Evolutionary conservation across 2,888 invertebrate genomes (phyloP), one percentile per base, ranked within the genome.

Genomic region (Oeneis ivallda): DNA sequence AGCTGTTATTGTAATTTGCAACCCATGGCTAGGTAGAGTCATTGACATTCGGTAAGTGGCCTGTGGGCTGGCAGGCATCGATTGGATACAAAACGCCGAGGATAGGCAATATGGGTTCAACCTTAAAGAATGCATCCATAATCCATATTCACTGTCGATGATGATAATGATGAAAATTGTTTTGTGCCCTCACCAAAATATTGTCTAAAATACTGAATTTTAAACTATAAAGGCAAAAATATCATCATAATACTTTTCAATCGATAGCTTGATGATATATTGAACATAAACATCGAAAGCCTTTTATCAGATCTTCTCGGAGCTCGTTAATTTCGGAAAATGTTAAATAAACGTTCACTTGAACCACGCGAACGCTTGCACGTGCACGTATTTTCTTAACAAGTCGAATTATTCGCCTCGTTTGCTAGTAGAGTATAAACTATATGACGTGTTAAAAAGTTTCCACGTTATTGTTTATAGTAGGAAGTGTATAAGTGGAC

Each of bases 391-490:
- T 90, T 87, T 89, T 88, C 84, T 86, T 83, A 88, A 84, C 85
- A 84, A 82, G 80, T 84, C 82, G 83, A 88, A 88, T 89, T 84
- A 89, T 90, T 90, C 86, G 89, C 85, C 76, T 82, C 84, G 80
- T 78, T 80, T 77, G 79, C 79, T 78, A 69, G 69, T 71, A 73
- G 71, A 71, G 70, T 75, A 73, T 75, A 77, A 76, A 78, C 74
- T 79, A 79, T 82, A 86, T 82, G 85, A 85, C 80, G 84, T 82
- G 86, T 89, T 89, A 85, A 89, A 90, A 89, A 89, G 87, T 86
- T 86, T 81, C 81, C 75, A 78, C 89, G 88, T 89, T 90, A 87
- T 89, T 90, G 89, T 90, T 90, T 90, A 87, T 79, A 80, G 78
- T 87, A 77, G 73, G 78, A 81, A 87, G 86, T 84, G 83, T 82